Conservation (phyloP, 35 echinoderm and acorn worm genomes). For the Lytechinus variegatus region DNA sequence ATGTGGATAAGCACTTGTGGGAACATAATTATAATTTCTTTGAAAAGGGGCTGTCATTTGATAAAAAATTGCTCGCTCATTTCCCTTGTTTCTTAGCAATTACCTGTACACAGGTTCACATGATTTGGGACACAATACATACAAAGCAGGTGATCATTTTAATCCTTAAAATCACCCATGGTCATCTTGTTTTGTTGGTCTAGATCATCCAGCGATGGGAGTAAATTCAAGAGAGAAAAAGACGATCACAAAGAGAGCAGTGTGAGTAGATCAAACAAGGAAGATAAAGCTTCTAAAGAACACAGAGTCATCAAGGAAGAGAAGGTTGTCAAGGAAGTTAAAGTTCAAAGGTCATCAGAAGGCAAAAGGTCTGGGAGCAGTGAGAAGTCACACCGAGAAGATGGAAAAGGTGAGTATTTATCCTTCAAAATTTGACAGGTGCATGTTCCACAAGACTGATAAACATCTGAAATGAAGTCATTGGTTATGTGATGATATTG, state of each 20-base stretch:
- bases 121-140: no score
- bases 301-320: slow-evolving; percentile 65
- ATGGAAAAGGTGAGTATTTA: slow-evolving; percentile 50
- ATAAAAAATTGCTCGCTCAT: no score
- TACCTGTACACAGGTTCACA: no score
- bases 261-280: slow-evolving; percentile 33
- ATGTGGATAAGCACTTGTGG: no score
- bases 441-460: background rate
- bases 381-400: slow-evolving; percentile 60
- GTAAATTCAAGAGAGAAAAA: slow-evolving; percentile 50
- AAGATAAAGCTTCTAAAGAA: slow-evolving; percentile 63
- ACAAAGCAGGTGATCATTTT: no score
- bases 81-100: no score
- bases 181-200: background rate
- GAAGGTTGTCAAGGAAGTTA: slow-evolving; percentile 46
- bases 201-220: slow-evolving; percentile 3
- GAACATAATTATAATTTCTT: no score
- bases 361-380: slow-evolving; percentile 39
- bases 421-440: background rate
- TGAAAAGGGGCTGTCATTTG: no score
- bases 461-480: no score
- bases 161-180: no score
- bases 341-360: slow-evolving; percentile 55
- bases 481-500: no score
- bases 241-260: slow-evolving; percentile 65